phyloP scores from a whole-genome alignment of 1,140 invertebrate species.

The Trialeurodes vaporariorum region DNA sequence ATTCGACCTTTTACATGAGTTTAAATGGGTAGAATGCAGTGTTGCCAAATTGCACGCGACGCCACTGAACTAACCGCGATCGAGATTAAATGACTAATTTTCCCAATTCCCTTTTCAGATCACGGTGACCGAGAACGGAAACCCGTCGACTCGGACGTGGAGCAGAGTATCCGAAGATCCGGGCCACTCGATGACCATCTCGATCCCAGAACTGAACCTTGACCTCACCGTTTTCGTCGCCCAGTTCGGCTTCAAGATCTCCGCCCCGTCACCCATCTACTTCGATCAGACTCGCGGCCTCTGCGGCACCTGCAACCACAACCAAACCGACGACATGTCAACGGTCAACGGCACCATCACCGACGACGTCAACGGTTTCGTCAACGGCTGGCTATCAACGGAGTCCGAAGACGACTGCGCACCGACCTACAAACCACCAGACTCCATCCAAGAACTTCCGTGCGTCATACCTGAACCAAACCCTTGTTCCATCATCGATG shows the following conservation, averaged over 20 bases:
- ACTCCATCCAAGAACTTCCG: not conserved
- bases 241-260: slow-evolving; percentile 40
- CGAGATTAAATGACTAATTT: no score
- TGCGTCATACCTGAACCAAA: slow-evolving; percentile 9
- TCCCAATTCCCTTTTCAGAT: no score
- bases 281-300: slow-evolving; percentile 58
- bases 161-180: slow-evolving; percentile 9
- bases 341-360: slow-evolving; percentile 39
- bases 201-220: slow-evolving; percentile 16
- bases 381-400: slow-evolving; percentile 40
- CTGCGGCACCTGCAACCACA: slow-evolving; percentile 62
- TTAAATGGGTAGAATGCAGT: no score
- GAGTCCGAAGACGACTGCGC: not conserved
- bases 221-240: slow-evolving; percentile 22
- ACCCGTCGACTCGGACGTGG: not conserved
- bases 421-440: not conserved
- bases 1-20: no score
- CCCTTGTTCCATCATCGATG: slow-evolving; percentile 5
- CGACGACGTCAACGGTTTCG: slow-evolving; percentile 41
- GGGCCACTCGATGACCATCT: slow-evolving; percentile 12
- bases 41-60: no score
- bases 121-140: not conserved
- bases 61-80: not conserved
- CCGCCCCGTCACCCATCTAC: slow-evolving; percentile 56
- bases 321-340: slow-evolving; percentile 49